Conservation (phyloP, 2,888 invertebrate genomes). For the Diplazon laetatorius region DNA sequence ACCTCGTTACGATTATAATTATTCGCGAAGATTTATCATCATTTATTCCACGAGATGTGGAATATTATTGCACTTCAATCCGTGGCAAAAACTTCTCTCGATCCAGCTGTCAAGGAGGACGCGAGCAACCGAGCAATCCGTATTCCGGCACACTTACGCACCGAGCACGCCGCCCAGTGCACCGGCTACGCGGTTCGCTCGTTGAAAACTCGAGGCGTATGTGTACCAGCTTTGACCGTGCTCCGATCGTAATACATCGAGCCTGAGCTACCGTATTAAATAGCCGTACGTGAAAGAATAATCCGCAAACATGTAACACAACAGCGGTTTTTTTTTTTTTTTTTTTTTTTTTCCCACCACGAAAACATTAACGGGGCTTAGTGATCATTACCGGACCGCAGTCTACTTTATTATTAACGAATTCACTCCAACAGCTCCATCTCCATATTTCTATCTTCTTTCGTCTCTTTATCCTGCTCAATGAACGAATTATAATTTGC, state of each 20-base stretch:
- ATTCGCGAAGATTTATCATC: background rate
- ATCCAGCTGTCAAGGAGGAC: slow-evolving; percentile 29
- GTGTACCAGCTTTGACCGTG: slow-evolving; percentile 42
- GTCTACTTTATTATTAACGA: slow-evolving; percentile 36
- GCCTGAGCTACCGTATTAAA: slow-evolving; percentile 41
- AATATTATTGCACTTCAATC: no score
- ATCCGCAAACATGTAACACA: slow-evolving; percentile 11
- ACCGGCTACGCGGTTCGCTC: slow-evolving; percentile 14
- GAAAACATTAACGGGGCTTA: slow-evolving; percentile 20
- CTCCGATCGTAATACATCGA: slow-evolving; percentile 50
- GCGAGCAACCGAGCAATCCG: slow-evolving; percentile 27
- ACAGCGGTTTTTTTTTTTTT: slow-evolving; percentile 22
- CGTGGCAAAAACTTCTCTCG: slow-evolving; percentile 7
- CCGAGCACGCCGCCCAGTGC: background rate
- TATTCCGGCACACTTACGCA: slow-evolving; percentile 37
- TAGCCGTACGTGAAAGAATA: slow-evolving; percentile 17
- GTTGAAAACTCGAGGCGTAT: slow-evolving; percentile 58
- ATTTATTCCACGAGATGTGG: background rate
- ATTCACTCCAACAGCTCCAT: background rate
- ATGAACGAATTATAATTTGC: slow-evolving; percentile 25
- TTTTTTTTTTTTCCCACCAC: slow-evolving; percentile 13
- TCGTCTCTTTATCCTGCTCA: slow-evolving; percentile 21
- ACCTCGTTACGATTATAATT: background rate
- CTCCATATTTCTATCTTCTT: background rate
- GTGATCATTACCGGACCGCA: slow-evolving; percentile 20